Conservation (phyloP, 2,797 vertebrate genomes). For the Alcedo atthis region DNA sequence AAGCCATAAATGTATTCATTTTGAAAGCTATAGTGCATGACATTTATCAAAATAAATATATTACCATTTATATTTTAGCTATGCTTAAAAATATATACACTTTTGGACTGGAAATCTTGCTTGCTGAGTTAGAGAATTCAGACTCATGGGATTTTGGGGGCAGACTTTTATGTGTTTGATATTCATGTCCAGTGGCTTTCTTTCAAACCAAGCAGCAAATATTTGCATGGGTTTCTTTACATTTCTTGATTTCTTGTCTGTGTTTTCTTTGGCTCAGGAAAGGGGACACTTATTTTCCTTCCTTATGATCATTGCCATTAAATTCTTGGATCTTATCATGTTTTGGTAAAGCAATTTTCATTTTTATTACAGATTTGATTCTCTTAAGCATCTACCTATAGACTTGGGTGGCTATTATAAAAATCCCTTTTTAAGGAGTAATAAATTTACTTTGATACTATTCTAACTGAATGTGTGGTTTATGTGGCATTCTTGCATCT, state of each 20-base stretch:
- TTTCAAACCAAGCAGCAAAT: background rate
- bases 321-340: background rate
- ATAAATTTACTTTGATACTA: background rate
- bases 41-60: constrained; percentile 33
- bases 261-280: constrained; percentile 22
- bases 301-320: background rate
- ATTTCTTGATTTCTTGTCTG: background rate
- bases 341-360: background rate
- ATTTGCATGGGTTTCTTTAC: constrained; percentile 17
- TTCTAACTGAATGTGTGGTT: background rate
- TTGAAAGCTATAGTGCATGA: background rate
- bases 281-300: background rate
- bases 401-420: background rate
- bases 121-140: background rate
- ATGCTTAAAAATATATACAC: background rate
- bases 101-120: background rate
- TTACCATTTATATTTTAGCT: background rate
- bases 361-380: background rate
- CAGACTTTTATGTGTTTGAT: background rate
- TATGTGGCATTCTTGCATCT: background rate
- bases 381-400: background rate
- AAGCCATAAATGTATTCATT: background rate
- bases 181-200: background rate
- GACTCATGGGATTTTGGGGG: background rate
- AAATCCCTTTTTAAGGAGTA: background rate